Evolutionary conservation across 2,888 invertebrate genomes (phyloP).

Genomic region (Cacoxenus indagator): DNA sequence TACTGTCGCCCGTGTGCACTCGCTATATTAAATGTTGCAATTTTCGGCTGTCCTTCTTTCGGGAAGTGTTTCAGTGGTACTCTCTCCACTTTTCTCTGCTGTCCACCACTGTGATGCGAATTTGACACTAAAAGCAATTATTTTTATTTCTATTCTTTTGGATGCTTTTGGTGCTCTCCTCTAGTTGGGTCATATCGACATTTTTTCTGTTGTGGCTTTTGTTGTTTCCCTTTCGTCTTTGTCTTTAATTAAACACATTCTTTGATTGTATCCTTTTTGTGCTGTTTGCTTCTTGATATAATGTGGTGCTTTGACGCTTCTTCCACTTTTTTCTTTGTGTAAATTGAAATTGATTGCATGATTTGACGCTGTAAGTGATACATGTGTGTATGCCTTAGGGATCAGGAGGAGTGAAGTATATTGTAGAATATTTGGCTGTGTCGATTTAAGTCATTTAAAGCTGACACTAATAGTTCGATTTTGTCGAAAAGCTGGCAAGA

Average conservation of each 20-base stretch:
- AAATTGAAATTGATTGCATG: conserved; percentile 27
- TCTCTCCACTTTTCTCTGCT: conserved; percentile 2
- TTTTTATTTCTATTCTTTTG: conserved; percentile 15
- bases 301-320: neutral
- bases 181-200: neutral
- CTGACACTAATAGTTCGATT: conserved; percentile 10
- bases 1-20: neutral
- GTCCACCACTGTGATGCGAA: conserved; percentile 20
- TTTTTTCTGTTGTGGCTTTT: neutral
- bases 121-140: conserved; percentile 23
- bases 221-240: neutral
- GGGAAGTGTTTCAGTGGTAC: neutral
- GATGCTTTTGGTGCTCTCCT: neutral
- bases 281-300: neutral
- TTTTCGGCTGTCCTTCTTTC: neutral
- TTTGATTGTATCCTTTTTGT: conserved; percentile 15
- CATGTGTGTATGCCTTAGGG: neutral
- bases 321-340: neutral
- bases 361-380: conserved; percentile 22
- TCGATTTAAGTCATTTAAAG: conserved; percentile 3
- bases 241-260: conserved; percentile 22
- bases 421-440: neutral
- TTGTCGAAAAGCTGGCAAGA: neutral
- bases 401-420: no score
- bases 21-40: neutral